Evolutionary conservation across 2,113 vertebrate species (phyloP), one percentile per base, ranked within the genome.

Genomic region (Lepus americanus): DNA sequence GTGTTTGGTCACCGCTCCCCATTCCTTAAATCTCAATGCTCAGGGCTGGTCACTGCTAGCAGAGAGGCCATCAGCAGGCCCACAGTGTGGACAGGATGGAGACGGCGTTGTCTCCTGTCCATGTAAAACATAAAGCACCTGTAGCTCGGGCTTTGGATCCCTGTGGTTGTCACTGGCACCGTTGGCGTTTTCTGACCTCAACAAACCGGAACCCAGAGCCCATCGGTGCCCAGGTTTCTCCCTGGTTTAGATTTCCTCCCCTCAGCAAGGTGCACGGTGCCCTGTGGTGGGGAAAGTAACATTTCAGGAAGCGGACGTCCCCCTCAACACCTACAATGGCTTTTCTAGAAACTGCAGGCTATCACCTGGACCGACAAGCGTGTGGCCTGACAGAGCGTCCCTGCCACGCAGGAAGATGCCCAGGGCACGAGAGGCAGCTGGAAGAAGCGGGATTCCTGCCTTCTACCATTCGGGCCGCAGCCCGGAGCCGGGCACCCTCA

Each of bases 401-500:
- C 16, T 14, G 22, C 53, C 53, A n/a, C 59, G 6, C 16, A 61
- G 64, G 49, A 23, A 51, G 87, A 55, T 5, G 95, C 85, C 2
- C 19, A 59, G 31, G 20, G 2, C 39, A 92, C 84, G 63, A 90
- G 94, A 93, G 94, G 86, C 88, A 0, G 51, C 31, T 69, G 94
- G 91, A 86, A 92, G 93, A 92, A 96, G 94, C 91, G 95, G 96
- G 96, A 91, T 10, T 73, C 73, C 82, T 14, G 94, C 59, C 96
- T 90, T 97, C 97, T 96, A 96, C 95, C 67, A 73, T 29, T 0
- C 0, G 6, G 79, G 3, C 69, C n/a, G 0, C 0, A 12, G 19
- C 29, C 23, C 4, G 0, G 13, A 25, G 88, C 31, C 8, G 3
- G 5, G 25, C 0, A 33, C 64, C 0, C 9, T 23, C 55, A 13